Base-by-base conservation (phyloP, 2,113 vertebrate species). In the Heteronetta atricapilla region DNA sequence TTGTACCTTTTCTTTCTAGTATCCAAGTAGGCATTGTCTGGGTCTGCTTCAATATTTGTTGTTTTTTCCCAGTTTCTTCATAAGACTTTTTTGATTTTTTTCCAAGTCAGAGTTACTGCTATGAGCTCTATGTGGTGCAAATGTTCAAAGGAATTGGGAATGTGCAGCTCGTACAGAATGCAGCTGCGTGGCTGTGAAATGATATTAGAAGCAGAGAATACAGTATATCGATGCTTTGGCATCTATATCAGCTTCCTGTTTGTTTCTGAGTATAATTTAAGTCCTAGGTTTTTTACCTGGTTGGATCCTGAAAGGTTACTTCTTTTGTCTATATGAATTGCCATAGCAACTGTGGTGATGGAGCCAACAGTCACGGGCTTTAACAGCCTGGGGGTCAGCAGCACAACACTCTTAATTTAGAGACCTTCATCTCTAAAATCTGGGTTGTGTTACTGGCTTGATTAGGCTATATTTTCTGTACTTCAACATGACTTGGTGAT, bases 251-350 rank as follows among this genome's bases (percentile, higher is more conserved):
- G 79, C 90, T 91, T 88, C 68, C 68, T 83, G 40, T 92, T 95
- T 82, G 58, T 72, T 95, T 95, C 86, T 44, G 86, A 90, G 76
- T 75, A 60, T 56, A 56, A 93, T 94, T 91, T 75, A 42, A 76
- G 44, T 72, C 66, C 76, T 34, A n/a, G 22, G 60, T 95, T 96
- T 96, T 94, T 94, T 78, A 96, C 80, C 92, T 95, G 76, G 23
- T 50, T 92, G 77, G 64, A 72, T 78, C 73, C 76, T 90, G 90
- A 84, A 86, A 89, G 59, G 91, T 93, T 89, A 52, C 79, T 88
- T 72, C 55, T 80, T 90, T 89, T 95, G 89, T 96, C 94, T 91
- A 2, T 91, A 82, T 90, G 94, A 93, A 93, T 88, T 92, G 73
- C 88, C 76, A 86, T 96, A 38, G 93, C 82, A 95, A 88, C 94